Conservation (phyloP, 2,888 invertebrate genomes). For the Lydus trimaculatus region DNA sequence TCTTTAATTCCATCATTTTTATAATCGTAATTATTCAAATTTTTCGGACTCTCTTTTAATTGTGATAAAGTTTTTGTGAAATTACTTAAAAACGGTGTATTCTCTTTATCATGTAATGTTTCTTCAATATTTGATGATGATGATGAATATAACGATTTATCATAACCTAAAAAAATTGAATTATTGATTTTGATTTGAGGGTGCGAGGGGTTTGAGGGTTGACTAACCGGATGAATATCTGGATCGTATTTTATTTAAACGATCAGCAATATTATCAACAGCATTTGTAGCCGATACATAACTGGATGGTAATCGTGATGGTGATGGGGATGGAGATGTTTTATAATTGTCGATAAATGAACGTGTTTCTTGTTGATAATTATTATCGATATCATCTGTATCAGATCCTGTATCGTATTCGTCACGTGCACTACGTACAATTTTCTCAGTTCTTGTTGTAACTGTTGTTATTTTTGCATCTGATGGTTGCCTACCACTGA, state of each 20-base stretch:
- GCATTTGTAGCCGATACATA: slow-evolving; percentile 41
- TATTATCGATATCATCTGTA: slow-evolving; percentile 62
- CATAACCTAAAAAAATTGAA: slow-evolving; percentile 41
- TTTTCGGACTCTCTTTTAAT: slow-evolving; percentile 45
- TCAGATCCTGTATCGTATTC: slow-evolving; percentile 77
- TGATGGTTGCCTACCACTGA: slow-evolving; percentile 14
- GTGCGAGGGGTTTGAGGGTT: no score
- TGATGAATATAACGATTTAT: slow-evolving; percentile 40
- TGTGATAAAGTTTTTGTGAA: slow-evolving; percentile 70
- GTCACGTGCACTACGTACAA: slow-evolving; percentile 61
- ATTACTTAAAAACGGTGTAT: slow-evolving; percentile 75
- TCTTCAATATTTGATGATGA: slow-evolving; percentile 26
- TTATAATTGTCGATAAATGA: slow-evolving; percentile 4
- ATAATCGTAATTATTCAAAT: slow-evolving; percentile 39
- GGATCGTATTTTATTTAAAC: slow-evolving; percentile 67
- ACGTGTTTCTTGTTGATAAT: not conserved
- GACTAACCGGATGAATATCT: slow-evolving; percentile 51
- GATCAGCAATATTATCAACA: slow-evolving; percentile 61
- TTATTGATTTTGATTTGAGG: not conserved
- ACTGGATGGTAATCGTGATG: slow-evolving; percentile 55
- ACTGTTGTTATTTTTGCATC: slow-evolving; percentile 54
- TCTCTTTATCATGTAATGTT: slow-evolving; percentile 57
- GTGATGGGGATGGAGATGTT: slow-evolving; percentile 56
- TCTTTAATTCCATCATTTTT: slow-evolving; percentile 56
- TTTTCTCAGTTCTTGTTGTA: slow-evolving; percentile 64